Percentiles rank a stretch among this genome's conserved stretches.
These are phyloP conservation scores for Cancer borealis DNA, from an alignment of 2,888 invertebrate genomes.

Conservation along the genomic window DNA sequence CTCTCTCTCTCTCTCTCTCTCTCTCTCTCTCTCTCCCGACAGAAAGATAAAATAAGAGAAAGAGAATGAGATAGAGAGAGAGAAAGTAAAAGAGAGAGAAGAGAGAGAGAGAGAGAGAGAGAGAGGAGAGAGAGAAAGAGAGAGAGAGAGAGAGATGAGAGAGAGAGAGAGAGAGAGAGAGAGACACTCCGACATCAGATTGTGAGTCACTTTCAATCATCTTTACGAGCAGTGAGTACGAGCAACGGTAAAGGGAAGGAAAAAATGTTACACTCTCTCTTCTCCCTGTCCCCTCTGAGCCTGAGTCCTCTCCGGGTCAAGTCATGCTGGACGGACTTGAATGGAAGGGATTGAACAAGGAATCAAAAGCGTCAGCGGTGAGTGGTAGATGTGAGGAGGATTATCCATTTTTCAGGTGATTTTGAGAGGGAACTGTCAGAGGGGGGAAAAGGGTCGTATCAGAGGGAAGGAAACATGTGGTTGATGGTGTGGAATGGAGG, in stretches of 20 bases:
- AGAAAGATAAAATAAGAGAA: neutral
- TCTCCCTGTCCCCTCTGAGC: neutral
- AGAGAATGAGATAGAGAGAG: constrained; percentile 4
- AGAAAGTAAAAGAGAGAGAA: constrained; percentile 35
- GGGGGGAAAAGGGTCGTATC: neutral
- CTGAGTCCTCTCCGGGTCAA: neutral
- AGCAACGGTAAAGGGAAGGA: neutral
- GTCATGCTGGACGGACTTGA: neutral
- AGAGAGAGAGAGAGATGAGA: constrained; percentile 21
- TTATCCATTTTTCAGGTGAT: no score
- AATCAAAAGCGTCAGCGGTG: neutral
- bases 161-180: constrained; percentile 28
- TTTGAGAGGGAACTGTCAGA: neutral
- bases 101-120: constrained; percentile 51
- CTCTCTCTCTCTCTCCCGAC: neutral
- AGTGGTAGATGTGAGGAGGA: neutral
- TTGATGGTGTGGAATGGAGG: neutral
- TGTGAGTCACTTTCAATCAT: neutral
- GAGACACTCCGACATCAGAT: neutral
- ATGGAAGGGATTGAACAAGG: neutral
- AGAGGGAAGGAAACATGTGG: neutral
- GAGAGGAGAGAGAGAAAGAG: constrained; percentile 41
- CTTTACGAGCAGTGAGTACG: neutral
- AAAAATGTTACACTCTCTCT: neutral
- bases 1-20: neutral